Conservation (phyloP, 2,113 vertebrate genomes). For the Saguinus midas region DNA sequence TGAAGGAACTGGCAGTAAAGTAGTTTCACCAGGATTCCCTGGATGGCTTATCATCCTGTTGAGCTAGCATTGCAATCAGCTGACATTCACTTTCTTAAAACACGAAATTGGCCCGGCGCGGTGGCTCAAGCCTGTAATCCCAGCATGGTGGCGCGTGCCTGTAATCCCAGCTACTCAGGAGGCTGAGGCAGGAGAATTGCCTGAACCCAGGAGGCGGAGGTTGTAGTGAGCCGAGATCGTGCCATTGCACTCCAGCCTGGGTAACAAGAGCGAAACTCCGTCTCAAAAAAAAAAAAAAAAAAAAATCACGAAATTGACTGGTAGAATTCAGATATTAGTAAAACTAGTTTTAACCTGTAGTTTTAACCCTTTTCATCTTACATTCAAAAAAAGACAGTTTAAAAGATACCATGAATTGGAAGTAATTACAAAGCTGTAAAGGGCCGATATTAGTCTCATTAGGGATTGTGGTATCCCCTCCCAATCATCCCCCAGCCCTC, state of each 20-base stretch:
- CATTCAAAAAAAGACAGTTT: neutral
- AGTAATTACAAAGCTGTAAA: conserved; percentile 6
- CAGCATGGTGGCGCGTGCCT: too few species aligned
- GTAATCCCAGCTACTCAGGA: too few species aligned
- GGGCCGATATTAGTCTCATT: neutral
- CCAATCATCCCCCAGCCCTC: too few species aligned
- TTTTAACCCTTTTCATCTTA: conserved; percentile 29
- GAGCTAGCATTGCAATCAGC: conserved; percentile 23
- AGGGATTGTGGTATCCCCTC: neutral
- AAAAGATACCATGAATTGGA: conserved; percentile 28
- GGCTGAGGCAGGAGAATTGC: too few species aligned
- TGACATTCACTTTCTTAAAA: conserved; percentile 52
- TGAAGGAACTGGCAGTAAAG: neutral
- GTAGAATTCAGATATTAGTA: conserved; percentile 24
- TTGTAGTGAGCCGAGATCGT: too few species aligned
- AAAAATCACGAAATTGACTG: neutral
- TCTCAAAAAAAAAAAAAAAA: too few species aligned
- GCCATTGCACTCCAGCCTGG: too few species aligned
- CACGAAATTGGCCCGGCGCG: neutral
- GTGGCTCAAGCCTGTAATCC: too few species aligned
- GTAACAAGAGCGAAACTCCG: too few species aligned
- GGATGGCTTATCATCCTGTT: neutral
- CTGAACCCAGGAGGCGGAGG: too few species aligned
- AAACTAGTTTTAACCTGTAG: neutral
- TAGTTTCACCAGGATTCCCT: conserved; percentile 1